Percentiles rank a stretch among this genome's conserved stretches.
Evolutionary conservation across 1,140 invertebrate genomes (phyloP).

Genomic region (Harlomillsia oculata): DNA sequence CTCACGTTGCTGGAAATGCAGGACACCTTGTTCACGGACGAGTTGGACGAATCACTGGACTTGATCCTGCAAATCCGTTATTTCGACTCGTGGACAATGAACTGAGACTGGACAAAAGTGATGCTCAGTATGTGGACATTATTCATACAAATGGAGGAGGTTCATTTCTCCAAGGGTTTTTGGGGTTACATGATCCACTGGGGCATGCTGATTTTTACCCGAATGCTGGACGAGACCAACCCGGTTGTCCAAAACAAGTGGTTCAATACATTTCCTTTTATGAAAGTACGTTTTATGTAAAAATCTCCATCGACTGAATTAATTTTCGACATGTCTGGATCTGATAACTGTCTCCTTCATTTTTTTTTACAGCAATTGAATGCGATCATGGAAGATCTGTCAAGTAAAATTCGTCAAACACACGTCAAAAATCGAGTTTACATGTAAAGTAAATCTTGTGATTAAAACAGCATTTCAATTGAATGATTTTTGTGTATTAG

Average conservation of each 20-base stretch:
- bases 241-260: conserved; percentile 24
- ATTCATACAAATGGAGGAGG: conserved; percentile 29
- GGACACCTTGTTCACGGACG: conserved; percentile 12
- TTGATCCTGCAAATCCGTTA: conserved; percentile 30
- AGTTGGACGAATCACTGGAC: conserved; percentile 32
- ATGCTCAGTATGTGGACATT: conserved; percentile 32
- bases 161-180: conserved; percentile 17
- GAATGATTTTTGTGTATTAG: background rate
- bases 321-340: background rate
- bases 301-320: background rate
- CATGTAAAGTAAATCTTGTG: background rate
- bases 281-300: conserved; percentile 19
- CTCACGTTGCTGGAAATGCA: conserved; percentile 23
- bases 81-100: conserved; percentile 28
- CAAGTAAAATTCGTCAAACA: background rate
- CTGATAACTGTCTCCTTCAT: background rate
- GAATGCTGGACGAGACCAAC: conserved; percentile 21
- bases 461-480: background rate
- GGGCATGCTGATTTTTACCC: conserved; percentile 32
- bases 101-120: conserved; percentile 25
- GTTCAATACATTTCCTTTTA: conserved; percentile 5
- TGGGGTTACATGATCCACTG: conserved; percentile 20
- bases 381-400: conserved; percentile 19
- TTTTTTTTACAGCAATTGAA: conserved; percentile 13
- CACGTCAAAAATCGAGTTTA: background rate